phyloP scores from a whole-genome alignment of 2,797 vertebrate genomes.

The Tachyglossus aculeatus region DNA sequence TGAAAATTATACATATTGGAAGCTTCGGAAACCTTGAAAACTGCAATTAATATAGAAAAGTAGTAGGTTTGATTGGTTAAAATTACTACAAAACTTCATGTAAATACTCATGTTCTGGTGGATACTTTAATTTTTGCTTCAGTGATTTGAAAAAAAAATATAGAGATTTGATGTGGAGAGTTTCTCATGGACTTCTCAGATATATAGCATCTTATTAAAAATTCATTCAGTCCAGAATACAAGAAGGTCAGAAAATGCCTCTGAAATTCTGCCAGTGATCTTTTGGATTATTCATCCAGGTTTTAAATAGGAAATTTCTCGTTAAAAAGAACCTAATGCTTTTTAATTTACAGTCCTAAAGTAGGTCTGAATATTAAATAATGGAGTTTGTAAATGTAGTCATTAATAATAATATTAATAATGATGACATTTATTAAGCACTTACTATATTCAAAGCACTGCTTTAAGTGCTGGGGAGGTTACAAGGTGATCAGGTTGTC shows the following conservation, averaged over 20 bases:
- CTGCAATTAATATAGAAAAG: constrained; percentile 64
- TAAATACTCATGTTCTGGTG: constrained; percentile 55
- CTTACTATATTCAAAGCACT: too few relatives aligned
- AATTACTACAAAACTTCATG: constrained; percentile 52
- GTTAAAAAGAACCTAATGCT: constrained; percentile 74
- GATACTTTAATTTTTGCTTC: constrained; percentile 47
- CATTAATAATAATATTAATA: too few relatives aligned
- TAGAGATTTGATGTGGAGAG: constrained; percentile 59
- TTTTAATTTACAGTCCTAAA: constrained; percentile 78
- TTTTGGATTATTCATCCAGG: constrained; percentile 78
- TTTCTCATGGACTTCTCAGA: constrained; percentile 72
- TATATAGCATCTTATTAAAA: constrained; percentile 78
- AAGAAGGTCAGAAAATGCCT: constrained; percentile 83
- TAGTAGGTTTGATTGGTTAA: constrained; percentile 47
- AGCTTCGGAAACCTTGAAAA: too few relatives aligned
- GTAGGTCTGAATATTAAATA: constrained; percentile 72
- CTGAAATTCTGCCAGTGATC: constrained; percentile 78
- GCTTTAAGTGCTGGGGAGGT: too few relatives aligned
- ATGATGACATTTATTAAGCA: too few relatives aligned
- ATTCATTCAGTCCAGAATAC: constrained; percentile 75
- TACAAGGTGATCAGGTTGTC: too few relatives aligned
- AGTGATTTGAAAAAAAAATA: constrained; percentile 30
- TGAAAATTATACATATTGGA: too few relatives aligned
- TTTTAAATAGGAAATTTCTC: constrained; percentile 79
- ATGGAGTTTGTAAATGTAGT: constrained; percentile 70